Percentiles rank a stretch among this genome's conserved stretches.
Conservation (phyloP, 2,113 vertebrate genomes). For the Dasypus novemcinctus region DNA sequence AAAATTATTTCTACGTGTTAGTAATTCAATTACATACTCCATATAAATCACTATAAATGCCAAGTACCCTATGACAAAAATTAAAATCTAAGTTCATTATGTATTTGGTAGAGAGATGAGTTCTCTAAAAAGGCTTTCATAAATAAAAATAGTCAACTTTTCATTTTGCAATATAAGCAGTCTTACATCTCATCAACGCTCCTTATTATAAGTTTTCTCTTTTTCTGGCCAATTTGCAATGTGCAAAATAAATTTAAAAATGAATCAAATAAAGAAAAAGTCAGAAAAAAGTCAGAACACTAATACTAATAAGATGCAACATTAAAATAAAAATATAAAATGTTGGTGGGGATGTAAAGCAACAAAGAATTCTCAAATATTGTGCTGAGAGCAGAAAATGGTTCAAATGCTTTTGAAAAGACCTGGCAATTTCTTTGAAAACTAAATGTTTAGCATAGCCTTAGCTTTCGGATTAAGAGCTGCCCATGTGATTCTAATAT, state of each 20-base stretch:
- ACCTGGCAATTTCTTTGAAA: background rate
- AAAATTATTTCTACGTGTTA: background rate
- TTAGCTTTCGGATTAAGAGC: background rate
- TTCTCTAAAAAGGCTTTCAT: background rate
- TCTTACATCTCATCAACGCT: background rate
- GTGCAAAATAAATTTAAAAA: background rate
- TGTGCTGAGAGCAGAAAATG: background rate
- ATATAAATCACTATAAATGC: background rate
- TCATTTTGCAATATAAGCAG: background rate
- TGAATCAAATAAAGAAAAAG: background rate
- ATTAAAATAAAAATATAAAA: background rate
- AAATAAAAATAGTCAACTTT: background rate
- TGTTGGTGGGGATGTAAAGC: background rate
- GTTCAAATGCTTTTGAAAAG: background rate
- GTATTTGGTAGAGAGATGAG: background rate
- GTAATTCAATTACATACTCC: background rate
- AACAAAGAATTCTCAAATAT: background rate
- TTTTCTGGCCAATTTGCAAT: background rate
- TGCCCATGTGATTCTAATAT: background rate
- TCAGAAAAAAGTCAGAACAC: background rate
- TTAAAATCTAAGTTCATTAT: background rate
- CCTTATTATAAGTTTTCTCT: background rate
- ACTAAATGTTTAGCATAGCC: background rate
- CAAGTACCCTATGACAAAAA: background rate
- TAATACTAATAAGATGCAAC: background rate